phyloP scores from a whole-genome alignment of 2,113 vertebrate genomes.

The Nycticorax nycticorax region DNA sequence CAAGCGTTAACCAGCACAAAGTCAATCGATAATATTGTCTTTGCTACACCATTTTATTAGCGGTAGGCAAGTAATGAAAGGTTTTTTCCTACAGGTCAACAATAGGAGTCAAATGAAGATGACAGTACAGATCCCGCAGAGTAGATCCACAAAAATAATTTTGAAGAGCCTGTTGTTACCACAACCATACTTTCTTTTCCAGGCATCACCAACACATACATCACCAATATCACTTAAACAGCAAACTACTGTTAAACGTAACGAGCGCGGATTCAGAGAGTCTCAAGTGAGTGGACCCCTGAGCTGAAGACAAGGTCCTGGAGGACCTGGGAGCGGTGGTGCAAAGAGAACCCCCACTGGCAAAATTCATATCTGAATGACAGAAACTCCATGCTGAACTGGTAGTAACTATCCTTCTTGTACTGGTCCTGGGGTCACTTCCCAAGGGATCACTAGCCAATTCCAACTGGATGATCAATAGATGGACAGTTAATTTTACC shows the following conservation, averaged over 20 bases:
- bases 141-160: neutral
- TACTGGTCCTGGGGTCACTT: neutral
- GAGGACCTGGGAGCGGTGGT: neutral
- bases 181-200: neutral
- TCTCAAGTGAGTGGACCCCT: neutral
- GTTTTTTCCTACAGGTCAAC: neutral
- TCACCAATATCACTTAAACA: neutral
- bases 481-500: neutral
- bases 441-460: neutral
- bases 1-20: neutral
- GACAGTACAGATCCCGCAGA: neutral
- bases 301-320: neutral
- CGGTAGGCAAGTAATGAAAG: neutral
- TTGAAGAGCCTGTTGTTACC: neutral
- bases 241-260: neutral
- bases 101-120: neutral
- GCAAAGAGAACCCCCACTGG: neutral
- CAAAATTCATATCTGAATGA: neutral
- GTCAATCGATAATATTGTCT: accelerated
- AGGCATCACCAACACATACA: neutral
- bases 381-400: neutral
- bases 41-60: neutral
- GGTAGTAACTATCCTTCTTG: neutral
- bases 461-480: neutral
- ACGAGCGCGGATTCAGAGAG: neutral